A percentile compares a stretch with the other conserved stretches of the same genome.
phyloP scores from a whole-genome alignment of 2,797 vertebrate species.

The Lutjanus campechanus region DNA sequence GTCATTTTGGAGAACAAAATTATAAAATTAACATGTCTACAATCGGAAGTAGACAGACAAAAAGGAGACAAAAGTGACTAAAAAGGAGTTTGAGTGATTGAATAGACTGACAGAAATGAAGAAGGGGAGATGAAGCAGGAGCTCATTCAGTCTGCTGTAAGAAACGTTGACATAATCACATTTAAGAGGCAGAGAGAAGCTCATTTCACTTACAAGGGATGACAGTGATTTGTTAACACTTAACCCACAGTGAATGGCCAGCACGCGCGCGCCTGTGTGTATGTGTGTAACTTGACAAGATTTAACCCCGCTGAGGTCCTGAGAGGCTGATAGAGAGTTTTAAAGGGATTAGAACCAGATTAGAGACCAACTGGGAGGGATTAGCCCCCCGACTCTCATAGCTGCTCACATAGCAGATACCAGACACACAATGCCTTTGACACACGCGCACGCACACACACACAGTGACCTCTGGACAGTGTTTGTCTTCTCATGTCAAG shows the following conservation, averaged over 20 bases:
- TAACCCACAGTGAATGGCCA: neutral
- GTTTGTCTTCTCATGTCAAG: slow-evolving; percentile 58
- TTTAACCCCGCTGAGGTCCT: slow-evolving; percentile 67
- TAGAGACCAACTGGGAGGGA: slow-evolving; percentile 76
- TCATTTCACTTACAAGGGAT: slow-evolving; percentile 48
- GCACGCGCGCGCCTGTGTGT: slow-evolving; percentile 32
- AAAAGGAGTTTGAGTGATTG: neutral
- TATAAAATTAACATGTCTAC: neutral
- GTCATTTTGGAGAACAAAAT: neutral
- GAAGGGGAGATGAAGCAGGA: neutral
- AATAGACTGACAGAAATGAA: slow-evolving; percentile 12
- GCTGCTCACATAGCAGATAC: slow-evolving; percentile 69
- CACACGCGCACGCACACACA: slow-evolving; percentile 39
- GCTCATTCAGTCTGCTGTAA: slow-evolving; percentile 12
- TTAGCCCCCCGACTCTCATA: slow-evolving; percentile 67
- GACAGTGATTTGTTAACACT: slow-evolving; percentile 26
- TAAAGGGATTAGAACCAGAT: slow-evolving; percentile 83
- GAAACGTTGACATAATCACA: slow-evolving; percentile 28
- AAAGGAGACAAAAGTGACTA: neutral
- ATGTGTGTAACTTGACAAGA: slow-evolving; percentile 56
- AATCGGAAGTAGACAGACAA: neutral
- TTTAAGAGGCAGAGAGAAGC: slow-evolving; percentile 31
- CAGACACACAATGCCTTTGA: slow-evolving; percentile 41
- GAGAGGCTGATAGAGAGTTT: slow-evolving; percentile 74
- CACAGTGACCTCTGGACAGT: slow-evolving; percentile 59